phyloP scores from a whole-genome alignment of 2,797 vertebrate species.

The Naso thynnoides region DNA sequence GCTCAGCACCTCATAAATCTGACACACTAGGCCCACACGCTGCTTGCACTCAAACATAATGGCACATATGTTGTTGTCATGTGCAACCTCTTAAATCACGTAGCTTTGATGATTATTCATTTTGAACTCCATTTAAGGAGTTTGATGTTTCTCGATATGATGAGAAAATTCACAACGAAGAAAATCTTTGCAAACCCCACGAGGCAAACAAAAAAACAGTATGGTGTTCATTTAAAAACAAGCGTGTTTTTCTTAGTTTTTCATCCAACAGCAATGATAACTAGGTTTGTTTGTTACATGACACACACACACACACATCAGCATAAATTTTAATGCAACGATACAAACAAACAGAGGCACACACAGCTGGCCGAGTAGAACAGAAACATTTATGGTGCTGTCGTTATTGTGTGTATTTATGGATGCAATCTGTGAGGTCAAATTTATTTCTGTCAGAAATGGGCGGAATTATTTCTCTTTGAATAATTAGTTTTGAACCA shows the following conservation, averaged over 20 bases:
- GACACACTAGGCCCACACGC: slow-evolving; percentile 54
- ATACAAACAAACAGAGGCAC: slow-evolving; percentile 11
- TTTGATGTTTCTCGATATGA: slow-evolving; percentile 10
- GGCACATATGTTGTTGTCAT: slow-evolving; percentile 48
- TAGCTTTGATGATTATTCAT: slow-evolving; percentile 41
- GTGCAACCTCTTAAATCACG: slow-evolving; percentile 27
- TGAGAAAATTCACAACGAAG: slow-evolving; percentile 19
- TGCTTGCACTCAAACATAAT: slow-evolving; percentile 38
- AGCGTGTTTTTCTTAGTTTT: slow-evolving; percentile 35
- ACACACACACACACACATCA: slow-evolving; percentile 3
- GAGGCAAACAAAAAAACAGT: slow-evolving; percentile 29
- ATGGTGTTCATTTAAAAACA: slow-evolving; percentile 24
- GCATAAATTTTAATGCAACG: slow-evolving; percentile 19
- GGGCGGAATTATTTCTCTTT: slow-evolving; percentile 62
- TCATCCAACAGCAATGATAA: slow-evolving; percentile 47
- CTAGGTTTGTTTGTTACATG: slow-evolving; percentile 36
- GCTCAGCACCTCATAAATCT: slow-evolving; percentile 69
- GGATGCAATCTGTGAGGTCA: slow-evolving; percentile 57
- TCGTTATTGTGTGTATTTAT: slow-evolving; percentile 57
- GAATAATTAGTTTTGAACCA: slow-evolving; percentile 62
- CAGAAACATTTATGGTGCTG: slow-evolving; percentile 52
- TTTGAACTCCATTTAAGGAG: slow-evolving; percentile 41
- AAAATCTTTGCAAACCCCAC: slow-evolving; percentile 10
- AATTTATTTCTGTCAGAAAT: slow-evolving; percentile 61
- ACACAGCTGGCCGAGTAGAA: slow-evolving; percentile 37